A percentile compares a stretch with the other conserved stretches of the same genome.
These are phyloP conservation scores for Ormyrus labotus DNA, from an alignment of 2,888 invertebrate species.

Conservation along the genomic window DNA sequence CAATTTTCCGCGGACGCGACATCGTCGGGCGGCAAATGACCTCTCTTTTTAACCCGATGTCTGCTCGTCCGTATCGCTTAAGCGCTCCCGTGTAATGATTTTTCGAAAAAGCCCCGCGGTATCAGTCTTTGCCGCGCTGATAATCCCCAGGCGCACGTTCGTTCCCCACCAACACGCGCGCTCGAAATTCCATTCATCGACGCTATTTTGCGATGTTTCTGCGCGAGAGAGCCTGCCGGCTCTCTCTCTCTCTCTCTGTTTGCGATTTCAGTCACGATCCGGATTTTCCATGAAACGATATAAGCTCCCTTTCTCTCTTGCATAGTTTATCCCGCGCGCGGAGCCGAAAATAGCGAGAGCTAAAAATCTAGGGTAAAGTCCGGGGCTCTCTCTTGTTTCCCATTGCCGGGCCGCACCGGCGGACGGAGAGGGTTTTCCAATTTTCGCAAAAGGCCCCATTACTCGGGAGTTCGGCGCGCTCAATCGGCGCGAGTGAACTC, in stretches of 20 bases:
- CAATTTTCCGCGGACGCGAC: slow-evolving; percentile 26
- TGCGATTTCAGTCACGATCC: slow-evolving; percentile 51
- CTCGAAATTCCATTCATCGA: slow-evolving; percentile 46
- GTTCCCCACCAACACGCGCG: not conserved
- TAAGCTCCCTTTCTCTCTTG: slow-evolving; percentile 18
- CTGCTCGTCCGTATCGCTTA: not conserved
- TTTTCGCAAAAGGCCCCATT: slow-evolving; percentile 7
- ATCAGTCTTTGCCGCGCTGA: slow-evolving; percentile 17
- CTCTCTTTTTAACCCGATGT: slow-evolving; percentile 29
- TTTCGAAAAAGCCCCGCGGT: not conserved
- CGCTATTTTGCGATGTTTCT: slow-evolving; percentile 41
- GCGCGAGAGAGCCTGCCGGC: not conserved
- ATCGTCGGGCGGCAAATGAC: slow-evolving; percentile 4
- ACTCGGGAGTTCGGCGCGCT: not conserved
- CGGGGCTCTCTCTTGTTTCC: not conserved
- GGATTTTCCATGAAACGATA: slow-evolving; percentile 49
- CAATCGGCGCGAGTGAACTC: slow-evolving; percentile 1
- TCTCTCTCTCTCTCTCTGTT: slow-evolving; percentile 10
- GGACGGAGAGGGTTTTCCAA: slow-evolving; percentile 18
- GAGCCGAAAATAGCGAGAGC: slow-evolving; percentile 30
- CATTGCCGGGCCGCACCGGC: not conserved
- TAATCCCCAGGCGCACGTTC: slow-evolving; percentile 8
- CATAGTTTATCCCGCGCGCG: slow-evolving; percentile 25
- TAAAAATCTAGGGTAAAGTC: not conserved
- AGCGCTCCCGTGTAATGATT: slow-evolving; percentile 5